Evolutionary conservation across 2,113 vertebrate genomes (phyloP).

Genomic region (Porphyrio hochstetteri): DNA sequence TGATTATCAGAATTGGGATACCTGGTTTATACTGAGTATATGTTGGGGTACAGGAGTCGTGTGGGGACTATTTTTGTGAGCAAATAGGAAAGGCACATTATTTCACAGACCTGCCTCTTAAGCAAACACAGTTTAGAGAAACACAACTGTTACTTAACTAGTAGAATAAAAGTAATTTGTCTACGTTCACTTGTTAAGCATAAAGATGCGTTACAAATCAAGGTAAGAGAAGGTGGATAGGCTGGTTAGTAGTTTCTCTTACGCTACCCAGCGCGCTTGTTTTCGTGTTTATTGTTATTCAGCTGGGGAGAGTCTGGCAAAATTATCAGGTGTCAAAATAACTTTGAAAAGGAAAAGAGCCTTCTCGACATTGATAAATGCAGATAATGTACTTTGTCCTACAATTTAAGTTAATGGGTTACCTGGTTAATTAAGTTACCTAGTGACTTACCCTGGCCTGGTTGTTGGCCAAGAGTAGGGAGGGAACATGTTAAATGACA

Average conservation of each 20-base stretch:
- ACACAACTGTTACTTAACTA: neutral
- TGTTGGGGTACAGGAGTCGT: neutral
- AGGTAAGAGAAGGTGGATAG: neutral
- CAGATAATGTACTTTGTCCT: neutral
- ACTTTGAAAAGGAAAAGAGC: neutral
- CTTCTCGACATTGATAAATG: neutral
- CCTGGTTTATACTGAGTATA: neutral
- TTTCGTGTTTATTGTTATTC: neutral
- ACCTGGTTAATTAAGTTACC: slow-evolving; percentile 34
- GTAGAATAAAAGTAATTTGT: neutral
- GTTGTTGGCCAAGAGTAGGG: neutral
- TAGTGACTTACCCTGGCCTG: slow-evolving; percentile 5
- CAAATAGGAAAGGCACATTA: neutral
- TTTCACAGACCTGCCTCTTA: neutral
- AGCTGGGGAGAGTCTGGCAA: accelerated
- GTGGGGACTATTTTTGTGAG: neutral
- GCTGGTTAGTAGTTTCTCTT: neutral
- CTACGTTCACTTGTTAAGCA: neutral
- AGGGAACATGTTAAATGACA: neutral
- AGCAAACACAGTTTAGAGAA: neutral
- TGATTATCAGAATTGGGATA: neutral
- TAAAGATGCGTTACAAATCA: neutral
- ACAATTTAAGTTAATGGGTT: slow-evolving; percentile 1
- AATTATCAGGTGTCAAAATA: neutral
- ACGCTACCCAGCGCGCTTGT: accelerated